phyloP scores from a whole-genome alignment of 1,140 invertebrate species.

The Scaptomyza hsui region DNA sequence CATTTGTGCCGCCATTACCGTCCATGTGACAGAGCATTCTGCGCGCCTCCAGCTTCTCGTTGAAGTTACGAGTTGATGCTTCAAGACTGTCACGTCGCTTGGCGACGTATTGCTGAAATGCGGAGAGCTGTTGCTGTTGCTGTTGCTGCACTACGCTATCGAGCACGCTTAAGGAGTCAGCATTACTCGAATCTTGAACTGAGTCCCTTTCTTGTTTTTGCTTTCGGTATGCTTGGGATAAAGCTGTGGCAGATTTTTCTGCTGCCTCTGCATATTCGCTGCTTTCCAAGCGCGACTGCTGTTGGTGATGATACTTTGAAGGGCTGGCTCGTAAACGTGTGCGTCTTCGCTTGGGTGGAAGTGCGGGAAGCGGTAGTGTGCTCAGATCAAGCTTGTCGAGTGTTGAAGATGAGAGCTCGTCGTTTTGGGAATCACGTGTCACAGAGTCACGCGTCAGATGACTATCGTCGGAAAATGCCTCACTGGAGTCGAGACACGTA shows the following conservation, averaged over 20 bases:
- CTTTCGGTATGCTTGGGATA: slow-evolving; percentile 24
- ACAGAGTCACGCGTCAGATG: slow-evolving; percentile 79
- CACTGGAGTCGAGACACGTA: slow-evolving; percentile 76
- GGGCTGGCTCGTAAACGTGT: slow-evolving; percentile 69
- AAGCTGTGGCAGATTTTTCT: slow-evolving; percentile 9
- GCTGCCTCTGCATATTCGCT: slow-evolving; percentile 31
- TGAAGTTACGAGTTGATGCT: slow-evolving; percentile 77
- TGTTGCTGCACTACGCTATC: slow-evolving; percentile 22
- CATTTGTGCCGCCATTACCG: slow-evolving; percentile 39
- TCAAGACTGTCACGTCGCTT: slow-evolving; percentile 79
- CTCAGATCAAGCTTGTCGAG: slow-evolving; percentile 79
- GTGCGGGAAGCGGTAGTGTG: slow-evolving; percentile 74
- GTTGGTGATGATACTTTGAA: slow-evolving; percentile 61
- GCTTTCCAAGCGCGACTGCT: slow-evolving; percentile 36
- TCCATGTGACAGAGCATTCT: slow-evolving; percentile 80
- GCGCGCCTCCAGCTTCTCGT: slow-evolving; percentile 82
- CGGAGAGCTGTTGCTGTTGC: slow-evolving; percentile 55
- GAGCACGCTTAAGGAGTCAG: slow-evolving; percentile 19
- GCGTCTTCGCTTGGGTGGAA: slow-evolving; percentile 73
- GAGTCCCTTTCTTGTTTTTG: slow-evolving; percentile 29
- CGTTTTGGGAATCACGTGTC: slow-evolving; percentile 79
- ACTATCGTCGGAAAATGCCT: slow-evolving; percentile 79
- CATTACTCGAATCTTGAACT: slow-evolving; percentile 21
- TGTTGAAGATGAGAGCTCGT: slow-evolving; percentile 77
- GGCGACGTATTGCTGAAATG: slow-evolving; percentile 79